Evolutionary conservation across 2,113 vertebrate genomes (phyloP).

Genomic region (Platycercus adscitus): DNA sequence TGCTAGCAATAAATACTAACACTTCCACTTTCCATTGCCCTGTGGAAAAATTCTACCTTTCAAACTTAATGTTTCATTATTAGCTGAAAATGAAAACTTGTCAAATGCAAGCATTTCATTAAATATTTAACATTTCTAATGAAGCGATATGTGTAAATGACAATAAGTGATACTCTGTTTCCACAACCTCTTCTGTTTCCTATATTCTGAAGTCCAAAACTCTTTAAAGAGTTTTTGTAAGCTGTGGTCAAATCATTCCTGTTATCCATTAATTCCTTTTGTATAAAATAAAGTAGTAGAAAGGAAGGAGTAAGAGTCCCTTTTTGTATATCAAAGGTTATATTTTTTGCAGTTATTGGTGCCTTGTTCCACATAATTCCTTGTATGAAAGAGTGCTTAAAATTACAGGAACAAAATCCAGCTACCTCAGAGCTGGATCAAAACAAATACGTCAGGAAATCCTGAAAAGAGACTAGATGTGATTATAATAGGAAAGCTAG

Average conservation of each 20-base stretch:
- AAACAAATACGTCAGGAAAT: background rate
- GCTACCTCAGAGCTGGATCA: background rate
- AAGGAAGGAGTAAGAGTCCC: background rate
- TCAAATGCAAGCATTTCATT: background rate
- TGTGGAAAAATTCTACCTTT: background rate
- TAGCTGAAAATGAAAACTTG: background rate
- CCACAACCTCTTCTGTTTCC: background rate
- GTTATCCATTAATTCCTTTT: background rate
- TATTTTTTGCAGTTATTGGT: background rate
- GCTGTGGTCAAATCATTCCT: background rate
- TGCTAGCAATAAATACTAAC: background rate
- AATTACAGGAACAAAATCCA: background rate
- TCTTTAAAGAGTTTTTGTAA: background rate
- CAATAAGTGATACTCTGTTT: background rate
- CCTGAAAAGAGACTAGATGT: background rate
- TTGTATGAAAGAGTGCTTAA: background rate
- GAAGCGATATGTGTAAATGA: background rate
- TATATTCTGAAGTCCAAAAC: background rate
- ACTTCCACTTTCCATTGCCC: background rate
- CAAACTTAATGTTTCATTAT: background rate
- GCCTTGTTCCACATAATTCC: background rate
- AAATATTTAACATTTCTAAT: background rate
- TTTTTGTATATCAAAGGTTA: background rate
- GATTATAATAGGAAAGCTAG: background rate
- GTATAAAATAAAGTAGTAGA: background rate